Evolutionary conservation across 2,113 vertebrate genomes (phyloP), one percentile per base, ranked within the genome.

Genomic region (Hyaena hyaena): DNA sequence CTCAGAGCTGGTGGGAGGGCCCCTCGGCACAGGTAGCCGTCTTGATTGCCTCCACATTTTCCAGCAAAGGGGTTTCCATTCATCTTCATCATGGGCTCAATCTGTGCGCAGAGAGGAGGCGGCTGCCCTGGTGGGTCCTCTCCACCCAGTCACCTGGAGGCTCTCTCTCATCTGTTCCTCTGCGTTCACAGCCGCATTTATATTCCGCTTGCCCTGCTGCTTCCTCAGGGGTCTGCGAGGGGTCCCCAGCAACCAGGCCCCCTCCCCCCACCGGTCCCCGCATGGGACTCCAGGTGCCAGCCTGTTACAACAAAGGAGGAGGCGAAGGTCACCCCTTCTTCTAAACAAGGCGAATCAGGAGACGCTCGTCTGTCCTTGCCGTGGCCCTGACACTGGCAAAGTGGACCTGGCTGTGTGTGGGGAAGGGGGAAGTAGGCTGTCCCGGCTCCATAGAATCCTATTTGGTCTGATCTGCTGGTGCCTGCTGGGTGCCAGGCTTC

Each of bases 31-130:
- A 65, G 95, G 87, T 55, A 96, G 85, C 82, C 0, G 6, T 61
- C 87, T 88, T 76, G 69, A 88, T 92, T 21, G 91, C 69, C 55
- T 39, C 84, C 77, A 65, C 35, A 2, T 80, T 94, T 95, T 92
- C 97, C 87, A 91, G 89, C 94, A 61, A 74, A 95, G 69, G 95
- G 68, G 90, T 74, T 90, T 85, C 77, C 87, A 97, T 97, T 95
- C 93, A 89, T 97, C 98, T 95, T 98, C 96, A 96, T 97, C 96
- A 92, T 21, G 68, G 90, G 84, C 71, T 82, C 97, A 94, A 79
- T 93, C 91, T 97, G 96, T 82, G 95, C 48, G 2, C 71, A 6
- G 77, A 88, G 94, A 96, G 79, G 92, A 82, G 89, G 96, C 43
- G 0, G 87, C 90, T 16, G 71, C 92, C 95, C 77, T 1, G 16